Base-by-base conservation (phyloP, 2,888 invertebrate species). In the Punctoribates punctum region DNA sequence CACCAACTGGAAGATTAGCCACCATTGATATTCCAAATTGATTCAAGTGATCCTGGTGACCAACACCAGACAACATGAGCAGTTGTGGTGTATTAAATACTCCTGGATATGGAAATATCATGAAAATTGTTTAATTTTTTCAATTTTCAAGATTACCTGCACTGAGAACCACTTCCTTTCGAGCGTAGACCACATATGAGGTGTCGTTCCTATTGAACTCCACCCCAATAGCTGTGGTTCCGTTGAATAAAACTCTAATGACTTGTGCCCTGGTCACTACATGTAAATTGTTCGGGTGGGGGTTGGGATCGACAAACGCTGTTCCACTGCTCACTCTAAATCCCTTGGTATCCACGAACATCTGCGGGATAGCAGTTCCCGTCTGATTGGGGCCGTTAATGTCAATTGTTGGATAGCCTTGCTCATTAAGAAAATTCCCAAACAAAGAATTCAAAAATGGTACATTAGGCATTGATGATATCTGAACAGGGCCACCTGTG, bases 261-360 rank as follows among this genome's bases (percentile, higher is more conserved):
- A 74, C 74, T 17, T 25, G 29, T 17, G 74, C 74, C 38, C 38
- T 27, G 1, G 74, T 70, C 9, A 74, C 54, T 4, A 74, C 70
- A 23, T 74, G 25, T 9, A 74, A n/a, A 17, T 74, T 74, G 20
- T 34, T 57, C 11, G 62, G 57, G n/a, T 51, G 25, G n/a, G 62
- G 62, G 29, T 74, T 74, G 0, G 65, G 57, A 34, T 51, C 62
- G 9, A 74, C 27, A 29, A 42, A 74, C 17, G 74, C 34, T 11
- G 1, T 25, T 20, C 72, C 38, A 70, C 25, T 15, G 15, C 62
- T 74, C 4, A n/a, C 8, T 17, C 62, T 29, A 17, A 67, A 3
- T 17, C 74, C 74, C 2, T 20, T 17, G 34, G 34, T 5, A 3
- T 34, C 4, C 34, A 34, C 34, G 6, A 51, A 48, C 20, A n/a